Evolutionary conservation across 1,140 invertebrate genomes (phyloP).

Genomic region (Lordiphosa mommai): DNA sequence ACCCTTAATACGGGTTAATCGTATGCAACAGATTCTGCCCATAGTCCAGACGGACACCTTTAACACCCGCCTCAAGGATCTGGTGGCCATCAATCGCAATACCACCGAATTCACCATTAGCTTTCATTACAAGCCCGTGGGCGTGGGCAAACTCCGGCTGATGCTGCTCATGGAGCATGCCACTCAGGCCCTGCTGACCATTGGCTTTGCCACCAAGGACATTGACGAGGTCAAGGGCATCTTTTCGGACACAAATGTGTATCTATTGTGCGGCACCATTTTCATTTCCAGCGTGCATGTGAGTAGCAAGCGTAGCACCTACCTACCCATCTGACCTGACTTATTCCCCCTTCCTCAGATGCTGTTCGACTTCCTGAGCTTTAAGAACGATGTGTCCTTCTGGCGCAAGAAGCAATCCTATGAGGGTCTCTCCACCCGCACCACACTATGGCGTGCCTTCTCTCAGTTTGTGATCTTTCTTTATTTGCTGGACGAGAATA

Average conservation of each 20-base stretch:
- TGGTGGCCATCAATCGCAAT: conserved; percentile 83
- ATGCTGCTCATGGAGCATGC: conserved; percentile 90
- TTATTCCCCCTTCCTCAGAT: conserved; percentile 83
- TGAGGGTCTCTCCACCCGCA: conserved; percentile 92
- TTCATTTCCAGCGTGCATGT: conserved; percentile 96
- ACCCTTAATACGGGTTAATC: conserved; percentile 81
- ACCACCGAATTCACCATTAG: conserved; percentile 82
- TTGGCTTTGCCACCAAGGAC: conserved; percentile 96
- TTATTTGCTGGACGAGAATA: conserved; percentile 95
- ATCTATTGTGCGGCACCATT: conserved; percentile 95
- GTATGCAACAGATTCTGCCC: conserved; percentile 88
- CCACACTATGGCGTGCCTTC: conserved; percentile 95
- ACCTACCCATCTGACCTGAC: too few species aligned
- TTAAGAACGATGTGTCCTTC: conserved; percentile 98
- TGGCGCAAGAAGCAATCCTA: conserved; percentile 92
- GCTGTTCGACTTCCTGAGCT: conserved; percentile 97
- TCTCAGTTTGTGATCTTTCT: conserved; percentile 96
- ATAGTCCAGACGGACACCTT: conserved; percentile 91
- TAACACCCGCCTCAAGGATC: conserved; percentile 87
- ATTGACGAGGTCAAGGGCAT: conserved; percentile 98
- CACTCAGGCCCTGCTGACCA: conserved; percentile 85
- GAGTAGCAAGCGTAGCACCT: conserved; percentile 80
- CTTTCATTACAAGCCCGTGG: conserved; percentile 84
- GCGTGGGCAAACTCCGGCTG: conserved; percentile 86
- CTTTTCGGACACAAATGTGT: conserved; percentile 97